Conservation (phyloP, 2,888 invertebrate genomes). For the Drosophila maculinotata region DNA sequence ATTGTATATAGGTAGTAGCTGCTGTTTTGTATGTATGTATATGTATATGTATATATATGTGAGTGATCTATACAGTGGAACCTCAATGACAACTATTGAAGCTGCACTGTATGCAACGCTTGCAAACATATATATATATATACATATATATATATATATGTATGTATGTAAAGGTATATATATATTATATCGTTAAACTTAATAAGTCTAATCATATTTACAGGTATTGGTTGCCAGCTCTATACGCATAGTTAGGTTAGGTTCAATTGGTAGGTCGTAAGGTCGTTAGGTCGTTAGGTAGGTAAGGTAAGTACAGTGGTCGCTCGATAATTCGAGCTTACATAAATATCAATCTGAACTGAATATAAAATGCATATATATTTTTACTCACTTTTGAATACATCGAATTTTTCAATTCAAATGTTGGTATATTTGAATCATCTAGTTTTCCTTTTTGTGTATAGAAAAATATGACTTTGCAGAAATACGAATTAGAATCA, state of each 20-base stretch:
- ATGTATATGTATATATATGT: slow-evolving; percentile 34
- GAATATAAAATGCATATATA: too few relatives aligned
- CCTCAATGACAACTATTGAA: slow-evolving; percentile 32
- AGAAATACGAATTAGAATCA: neutral
- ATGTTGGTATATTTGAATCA: neutral
- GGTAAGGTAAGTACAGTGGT: slow-evolving; percentile 14
- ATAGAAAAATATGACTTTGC: neutral
- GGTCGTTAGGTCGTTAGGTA: slow-evolving; percentile 7
- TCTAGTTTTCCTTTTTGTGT: neutral
- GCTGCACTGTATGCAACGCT: slow-evolving; percentile 33
- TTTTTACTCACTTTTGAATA: too few relatives aligned
- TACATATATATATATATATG: slow-evolving; percentile 13
- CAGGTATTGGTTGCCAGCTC: slow-evolving; percentile 70
- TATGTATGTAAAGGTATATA: slow-evolving; percentile 16
- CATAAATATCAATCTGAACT: neutral
- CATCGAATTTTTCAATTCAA: too few relatives aligned
- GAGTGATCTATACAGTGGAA: slow-evolving; percentile 22
- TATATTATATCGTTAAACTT: slow-evolving; percentile 65
- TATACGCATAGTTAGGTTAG: slow-evolving; percentile 51
- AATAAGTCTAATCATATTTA: slow-evolving; percentile 76
- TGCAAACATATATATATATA: slow-evolving; percentile 23
- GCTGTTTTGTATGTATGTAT: slow-evolving; percentile 47
- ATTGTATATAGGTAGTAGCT: slow-evolving; percentile 13
- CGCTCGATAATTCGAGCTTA: neutral
- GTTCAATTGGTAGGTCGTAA: slow-evolving; percentile 29